Evolutionary conservation across 2,888 invertebrate genomes (phyloP).

Genomic region (Belgica antarctica): DNA sequence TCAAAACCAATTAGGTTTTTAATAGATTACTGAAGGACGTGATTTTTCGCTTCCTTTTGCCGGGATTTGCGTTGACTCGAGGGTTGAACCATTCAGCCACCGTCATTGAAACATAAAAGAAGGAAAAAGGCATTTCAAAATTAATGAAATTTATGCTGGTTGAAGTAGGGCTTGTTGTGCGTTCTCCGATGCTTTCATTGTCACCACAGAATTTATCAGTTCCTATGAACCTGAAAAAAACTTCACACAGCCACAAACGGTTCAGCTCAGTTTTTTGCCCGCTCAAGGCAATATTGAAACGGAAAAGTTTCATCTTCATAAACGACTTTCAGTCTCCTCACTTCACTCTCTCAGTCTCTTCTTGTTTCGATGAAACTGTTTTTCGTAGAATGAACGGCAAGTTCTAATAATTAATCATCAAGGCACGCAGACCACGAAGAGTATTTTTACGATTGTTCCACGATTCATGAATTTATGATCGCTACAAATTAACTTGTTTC

Average conservation of each 20-base stretch:
- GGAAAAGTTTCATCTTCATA: background rate
- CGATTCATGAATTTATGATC: conserved; percentile 11
- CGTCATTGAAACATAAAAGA: background rate
- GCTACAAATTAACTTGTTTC: conserved; percentile 5
- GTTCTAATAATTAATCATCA: too few relatives aligned
- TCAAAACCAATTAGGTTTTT: background rate
- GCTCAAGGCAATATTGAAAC: too few relatives aligned
- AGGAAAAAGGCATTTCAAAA: background rate
- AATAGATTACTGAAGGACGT: conserved; percentile 15
- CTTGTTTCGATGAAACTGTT: too few relatives aligned
- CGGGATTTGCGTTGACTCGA: background rate
- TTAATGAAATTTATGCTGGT: conserved; percentile 6
- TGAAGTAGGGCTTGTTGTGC: background rate
- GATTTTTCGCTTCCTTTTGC: background rate
- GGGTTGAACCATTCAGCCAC: background rate
- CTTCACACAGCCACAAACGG: background rate
- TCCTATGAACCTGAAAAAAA: background rate
- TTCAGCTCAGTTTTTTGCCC: background rate
- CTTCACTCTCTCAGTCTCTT: background rate
- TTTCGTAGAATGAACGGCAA: too few relatives aligned
- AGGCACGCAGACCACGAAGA: background rate
- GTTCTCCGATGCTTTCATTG: background rate
- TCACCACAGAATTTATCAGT: background rate
- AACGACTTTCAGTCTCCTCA: background rate
- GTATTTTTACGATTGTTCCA: background rate